phyloP scores from a whole-genome alignment of 1,140 invertebrate genomes.

The Drosophila sp. region DNA sequence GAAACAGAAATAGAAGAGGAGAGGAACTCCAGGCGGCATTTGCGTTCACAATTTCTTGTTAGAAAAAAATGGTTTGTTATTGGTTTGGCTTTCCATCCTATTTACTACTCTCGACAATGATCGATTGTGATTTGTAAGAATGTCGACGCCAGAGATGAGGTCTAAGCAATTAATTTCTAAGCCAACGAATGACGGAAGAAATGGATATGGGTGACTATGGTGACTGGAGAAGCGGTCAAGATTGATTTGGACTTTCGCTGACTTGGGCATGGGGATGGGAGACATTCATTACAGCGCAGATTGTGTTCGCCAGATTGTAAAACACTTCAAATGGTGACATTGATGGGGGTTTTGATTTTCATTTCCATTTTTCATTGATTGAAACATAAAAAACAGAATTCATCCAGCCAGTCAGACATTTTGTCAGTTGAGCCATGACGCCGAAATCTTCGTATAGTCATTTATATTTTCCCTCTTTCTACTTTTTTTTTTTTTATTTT shows the following conservation, averaged over 20 bases:
- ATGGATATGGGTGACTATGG: conserved; percentile 62
- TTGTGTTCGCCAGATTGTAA: conserved; percentile 74
- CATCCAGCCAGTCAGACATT: conserved; percentile 3
- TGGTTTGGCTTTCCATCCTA: conserved; percentile 25
- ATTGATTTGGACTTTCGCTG: conserved; percentile 68
- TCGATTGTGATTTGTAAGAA: conserved; percentile 77
- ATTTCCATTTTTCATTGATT: conserved; percentile 77
- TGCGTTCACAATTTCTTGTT: conserved; percentile 38
- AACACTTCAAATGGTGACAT: conserved; percentile 69
- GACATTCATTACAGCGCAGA: conserved; percentile 49
- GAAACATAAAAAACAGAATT: conserved; percentile 63
- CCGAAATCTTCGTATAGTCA: conserved; percentile 31
- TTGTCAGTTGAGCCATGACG: conserved; percentile 19
- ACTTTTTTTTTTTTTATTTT: conserved; percentile 15
- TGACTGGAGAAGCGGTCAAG: conserved; percentile 52
- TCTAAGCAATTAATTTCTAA: conserved; percentile 54
- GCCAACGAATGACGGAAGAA: conserved; percentile 45
- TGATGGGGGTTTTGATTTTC: conserved; percentile 76
- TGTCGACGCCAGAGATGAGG: conserved; percentile 44
- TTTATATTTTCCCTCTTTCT: not conserved
- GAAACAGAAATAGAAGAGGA: conserved; percentile 1
- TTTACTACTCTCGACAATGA: conserved; percentile 60
- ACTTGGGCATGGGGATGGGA: not conserved
- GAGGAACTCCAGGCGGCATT: conserved; percentile 1
- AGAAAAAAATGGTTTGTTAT: conserved; percentile 39